Conservation (phyloP, 2,113 vertebrate genomes). For the Baryphthengus martii region DNA sequence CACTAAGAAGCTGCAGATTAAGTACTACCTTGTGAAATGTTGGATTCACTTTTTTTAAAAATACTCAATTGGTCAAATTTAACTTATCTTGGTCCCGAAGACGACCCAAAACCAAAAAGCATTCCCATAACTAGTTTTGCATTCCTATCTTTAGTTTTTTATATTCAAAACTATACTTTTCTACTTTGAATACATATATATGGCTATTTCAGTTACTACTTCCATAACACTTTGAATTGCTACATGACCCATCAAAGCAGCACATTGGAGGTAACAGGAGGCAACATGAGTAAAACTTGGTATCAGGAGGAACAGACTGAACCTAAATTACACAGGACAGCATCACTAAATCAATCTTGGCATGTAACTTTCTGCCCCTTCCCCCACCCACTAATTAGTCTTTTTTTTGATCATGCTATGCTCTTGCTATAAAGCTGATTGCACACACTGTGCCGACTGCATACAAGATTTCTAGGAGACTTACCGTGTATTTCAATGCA, state of each 20-base stretch:
- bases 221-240: background rate
- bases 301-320: background rate
- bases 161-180: background rate
- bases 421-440: background rate
- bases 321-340: background rate
- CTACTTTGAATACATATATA: background rate
- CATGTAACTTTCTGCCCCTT: background rate
- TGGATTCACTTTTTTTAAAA: background rate
- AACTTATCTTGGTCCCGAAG: background rate
- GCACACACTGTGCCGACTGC: background rate
- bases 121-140: background rate
- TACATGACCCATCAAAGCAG: background rate
- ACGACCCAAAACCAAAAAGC: background rate
- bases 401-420: background rate
- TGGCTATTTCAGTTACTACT: background rate
- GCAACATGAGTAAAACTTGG: background rate
- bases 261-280: background rate
- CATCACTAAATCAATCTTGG: background rate
- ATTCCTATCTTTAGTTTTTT: background rate
- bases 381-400: rapidly evolving
- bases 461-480: background rate
- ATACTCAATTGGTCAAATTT: background rate
- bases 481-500: slow-evolving; percentile 86
- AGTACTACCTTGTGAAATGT: background rate
- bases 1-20: background rate